A percentile compares a stretch with the other conserved stretches of the same genome.
These are phyloP conservation scores for Xiphophorus maculatus DNA, from an alignment of 2,113 vertebrate species.

Conservation along the genomic window DNA sequence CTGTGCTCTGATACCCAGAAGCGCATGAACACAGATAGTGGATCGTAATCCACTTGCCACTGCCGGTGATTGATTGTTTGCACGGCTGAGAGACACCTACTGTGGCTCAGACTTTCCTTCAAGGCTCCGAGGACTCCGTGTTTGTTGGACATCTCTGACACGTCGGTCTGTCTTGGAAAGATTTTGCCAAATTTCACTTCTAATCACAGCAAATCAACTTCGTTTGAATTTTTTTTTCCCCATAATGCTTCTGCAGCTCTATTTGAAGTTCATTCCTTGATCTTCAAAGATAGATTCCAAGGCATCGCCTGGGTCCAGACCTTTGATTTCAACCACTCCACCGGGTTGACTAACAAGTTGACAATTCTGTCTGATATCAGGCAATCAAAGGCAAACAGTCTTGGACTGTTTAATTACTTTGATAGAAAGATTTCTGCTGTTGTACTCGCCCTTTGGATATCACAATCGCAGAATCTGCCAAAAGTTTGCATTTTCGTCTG, in stretches of 20 bases:
- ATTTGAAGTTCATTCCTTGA: conserved; percentile 42
- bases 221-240: neutral
- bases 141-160: neutral
- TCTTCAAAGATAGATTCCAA: conserved; percentile 37
- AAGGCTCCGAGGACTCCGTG: conserved; percentile 20
- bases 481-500: neutral
- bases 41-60: conserved; percentile 70
- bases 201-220: neutral
- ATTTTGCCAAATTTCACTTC: neutral
- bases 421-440: neutral
- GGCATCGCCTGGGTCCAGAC: neutral
- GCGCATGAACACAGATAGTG: conserved; percentile 62
- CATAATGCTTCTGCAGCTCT: neutral
- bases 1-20: conserved; percentile 52
- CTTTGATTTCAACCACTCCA: conserved; percentile 8
- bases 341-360: conserved; percentile 1
- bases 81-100: conserved; percentile 46
- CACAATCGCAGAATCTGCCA: neutral
- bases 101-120: neutral
- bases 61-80: conserved; percentile 73
- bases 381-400: conserved; percentile 15
- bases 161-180: neutral
- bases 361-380: conserved; percentile 19
- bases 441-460: neutral
- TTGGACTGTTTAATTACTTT: conserved; percentile 22